Percentiles rank a stretch among this genome's conserved stretches.
Evolutionary conservation across 2,113 vertebrate genomes (phyloP).

Genomic region (Alectura lathami): DNA sequence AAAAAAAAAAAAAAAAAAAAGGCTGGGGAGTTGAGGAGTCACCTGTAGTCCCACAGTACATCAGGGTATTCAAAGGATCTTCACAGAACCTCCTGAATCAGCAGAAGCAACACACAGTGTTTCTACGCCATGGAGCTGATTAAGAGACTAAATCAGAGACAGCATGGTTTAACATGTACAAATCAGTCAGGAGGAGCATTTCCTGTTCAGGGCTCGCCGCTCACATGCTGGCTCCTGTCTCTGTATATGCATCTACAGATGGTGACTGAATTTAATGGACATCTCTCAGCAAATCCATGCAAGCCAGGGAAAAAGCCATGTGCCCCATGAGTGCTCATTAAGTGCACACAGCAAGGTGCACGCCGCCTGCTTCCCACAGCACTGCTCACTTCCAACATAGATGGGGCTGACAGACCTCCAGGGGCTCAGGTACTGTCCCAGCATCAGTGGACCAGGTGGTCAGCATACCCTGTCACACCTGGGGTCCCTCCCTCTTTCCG

Average conservation of each 20-base stretch:
- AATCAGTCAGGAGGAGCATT: background rate
- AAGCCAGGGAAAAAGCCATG: background rate
- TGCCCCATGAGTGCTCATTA: fast-evolving
- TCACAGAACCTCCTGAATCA: background rate
- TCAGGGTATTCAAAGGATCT: background rate
- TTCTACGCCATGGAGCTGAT: background rate
- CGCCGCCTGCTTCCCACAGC: background rate
- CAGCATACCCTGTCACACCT: fast-evolving
- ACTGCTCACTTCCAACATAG: background rate
- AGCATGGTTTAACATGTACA: background rate
- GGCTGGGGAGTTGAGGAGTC: background rate
- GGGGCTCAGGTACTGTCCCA: background rate
- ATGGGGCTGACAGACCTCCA: background rate
- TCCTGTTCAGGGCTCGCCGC: background rate
- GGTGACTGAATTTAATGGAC: fast-evolving
- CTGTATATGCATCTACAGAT: background rate
- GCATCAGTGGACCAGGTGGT: fast-evolving
- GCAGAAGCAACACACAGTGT: background rate
- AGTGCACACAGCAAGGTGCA: fast-evolving
- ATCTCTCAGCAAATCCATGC: background rate
- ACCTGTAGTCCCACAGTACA: background rate
- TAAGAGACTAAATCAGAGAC: background rate
- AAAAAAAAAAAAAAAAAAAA: background rate
- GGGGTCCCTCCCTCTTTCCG: background rate
- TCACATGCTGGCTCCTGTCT: background rate